A percentile compares a stretch with the other conserved stretches of the same genome.
Evolutionary conservation across 2,113 vertebrate genomes (phyloP).

Genomic region (Theropithecus gelada): DNA sequence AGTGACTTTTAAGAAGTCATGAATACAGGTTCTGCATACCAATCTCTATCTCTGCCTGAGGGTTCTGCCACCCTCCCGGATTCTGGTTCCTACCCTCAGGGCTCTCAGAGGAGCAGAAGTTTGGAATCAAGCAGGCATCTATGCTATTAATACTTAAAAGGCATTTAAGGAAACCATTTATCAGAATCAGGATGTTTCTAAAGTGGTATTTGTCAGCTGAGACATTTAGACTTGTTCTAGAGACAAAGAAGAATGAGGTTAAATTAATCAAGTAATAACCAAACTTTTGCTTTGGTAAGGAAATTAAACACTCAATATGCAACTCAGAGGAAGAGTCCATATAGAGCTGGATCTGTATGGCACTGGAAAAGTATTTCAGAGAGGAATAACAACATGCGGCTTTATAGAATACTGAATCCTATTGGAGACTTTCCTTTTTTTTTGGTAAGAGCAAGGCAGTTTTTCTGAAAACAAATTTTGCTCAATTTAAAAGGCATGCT

Average conservation of each 20-base stretch:
- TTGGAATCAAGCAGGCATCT: slow-evolving; percentile 32
- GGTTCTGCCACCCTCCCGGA: background rate
- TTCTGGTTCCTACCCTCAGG: background rate
- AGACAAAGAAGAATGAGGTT: slow-evolving; percentile 65
- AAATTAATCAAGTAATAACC: slow-evolving; percentile 66
- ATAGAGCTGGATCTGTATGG: background rate
- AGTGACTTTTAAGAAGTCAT: slow-evolving; percentile 1
- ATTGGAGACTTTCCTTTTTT: background rate
- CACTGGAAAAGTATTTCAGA: background rate
- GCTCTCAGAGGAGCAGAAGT: background rate
- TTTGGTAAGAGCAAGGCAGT: background rate
- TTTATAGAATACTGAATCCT: background rate
- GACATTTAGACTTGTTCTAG: slow-evolving; percentile 66
- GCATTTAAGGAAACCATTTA: slow-evolving; percentile 61
- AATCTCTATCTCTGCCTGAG: slow-evolving; percentile 1
- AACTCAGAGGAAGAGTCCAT: background rate
- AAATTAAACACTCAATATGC: slow-evolving; percentile 37
- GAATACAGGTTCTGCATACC: background rate
- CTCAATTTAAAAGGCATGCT: background rate
- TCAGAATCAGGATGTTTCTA: slow-evolving; percentile 65
- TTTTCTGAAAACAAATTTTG: slow-evolving; percentile 20
- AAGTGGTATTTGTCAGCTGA: slow-evolving; percentile 63
- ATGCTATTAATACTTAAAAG: slow-evolving; percentile 45
- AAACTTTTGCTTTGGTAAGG: slow-evolving; percentile 58
- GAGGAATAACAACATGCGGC: background rate